phyloP scores from a whole-genome alignment of 1,140 invertebrate genomes.

The Spodoptera litura region DNA sequence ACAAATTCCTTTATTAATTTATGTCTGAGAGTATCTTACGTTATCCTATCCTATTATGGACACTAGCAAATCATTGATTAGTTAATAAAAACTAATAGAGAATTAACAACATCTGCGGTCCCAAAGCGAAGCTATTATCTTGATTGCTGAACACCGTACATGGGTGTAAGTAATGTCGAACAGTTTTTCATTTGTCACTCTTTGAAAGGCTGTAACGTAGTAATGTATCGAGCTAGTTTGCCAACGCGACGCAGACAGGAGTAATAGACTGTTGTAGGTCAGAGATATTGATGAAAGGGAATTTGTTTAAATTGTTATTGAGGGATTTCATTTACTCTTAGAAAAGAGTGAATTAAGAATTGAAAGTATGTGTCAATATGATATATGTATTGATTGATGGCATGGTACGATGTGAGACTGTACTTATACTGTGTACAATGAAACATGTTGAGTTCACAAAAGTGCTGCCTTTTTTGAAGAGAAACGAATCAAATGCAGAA shows the following conservation, averaged over 20 bases:
- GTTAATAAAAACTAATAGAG: constrained; percentile 11
- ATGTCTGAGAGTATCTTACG: no score
- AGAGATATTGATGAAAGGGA: neutral
- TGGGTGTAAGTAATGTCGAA: constrained; percentile 18
- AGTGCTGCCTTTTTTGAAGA: no score
- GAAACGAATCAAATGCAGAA: no score
- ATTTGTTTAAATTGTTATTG: neutral
- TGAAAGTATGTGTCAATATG: no score
- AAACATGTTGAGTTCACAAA: neutral
- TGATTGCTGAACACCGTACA: constrained; percentile 6
- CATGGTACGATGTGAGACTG: no score
- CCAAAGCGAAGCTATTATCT: constrained; percentile 12
- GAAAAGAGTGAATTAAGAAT: no score
- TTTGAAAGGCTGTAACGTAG: constrained; percentile 2
- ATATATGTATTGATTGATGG: neutral
- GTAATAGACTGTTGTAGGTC: constrained; percentile 1
- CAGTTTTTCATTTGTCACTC: constrained; percentile 41
- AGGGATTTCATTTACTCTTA: neutral
- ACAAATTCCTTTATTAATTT: no score
- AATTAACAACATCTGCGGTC: constrained; percentile 26
- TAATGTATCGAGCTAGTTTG: constrained; percentile 10
- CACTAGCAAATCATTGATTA: constrained; percentile 14
- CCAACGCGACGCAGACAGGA: neutral
- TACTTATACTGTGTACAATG: neutral
- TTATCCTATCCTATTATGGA: constrained; percentile 2